Conservation (phyloP, 2,888 invertebrate species). For the Meiosimyza decipiens region DNA sequence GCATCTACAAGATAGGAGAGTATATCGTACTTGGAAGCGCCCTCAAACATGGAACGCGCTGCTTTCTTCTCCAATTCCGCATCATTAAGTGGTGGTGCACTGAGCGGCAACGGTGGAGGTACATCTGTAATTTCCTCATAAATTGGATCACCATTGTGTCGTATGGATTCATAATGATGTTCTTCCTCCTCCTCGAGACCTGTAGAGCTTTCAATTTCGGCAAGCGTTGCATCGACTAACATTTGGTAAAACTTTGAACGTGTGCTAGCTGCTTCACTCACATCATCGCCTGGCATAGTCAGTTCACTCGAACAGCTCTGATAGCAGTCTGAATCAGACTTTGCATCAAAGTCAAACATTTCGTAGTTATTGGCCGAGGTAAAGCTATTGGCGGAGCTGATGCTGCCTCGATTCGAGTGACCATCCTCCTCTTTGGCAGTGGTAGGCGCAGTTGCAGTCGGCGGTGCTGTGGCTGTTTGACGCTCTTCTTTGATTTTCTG, state of each 20-base stretch:
- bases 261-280: constrained; percentile 64
- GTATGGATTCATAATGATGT: constrained; percentile 80
- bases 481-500: constrained; percentile 65
- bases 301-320: constrained; percentile 76
- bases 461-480: constrained; percentile 39
- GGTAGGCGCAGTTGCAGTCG: constrained; percentile 4
- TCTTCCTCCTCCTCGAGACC: constrained; percentile 71
- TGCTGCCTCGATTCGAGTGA: constrained; percentile 70
- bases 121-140: constrained; percentile 81
- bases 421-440: constrained; percentile 67
- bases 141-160: constrained; percentile 75
- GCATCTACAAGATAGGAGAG: constrained; percentile 89
- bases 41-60: constrained; percentile 76
- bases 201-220: constrained; percentile 75
- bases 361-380: constrained; percentile 76
- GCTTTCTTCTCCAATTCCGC: constrained; percentile 79
- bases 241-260: constrained; percentile 80
- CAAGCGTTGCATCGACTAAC: constrained; percentile 76
- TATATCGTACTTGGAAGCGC: constrained; percentile 89
- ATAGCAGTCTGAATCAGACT: constrained; percentile 76
- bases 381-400: constrained; percentile 69
- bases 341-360: constrained; percentile 75
- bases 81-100: constrained; percentile 80
- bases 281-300: constrained; percentile 75
- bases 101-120: constrained; percentile 82